These are phyloP conservation scores for Sparidentex hasta DNA, from an alignment of 2,797 vertebrate genomes.

Conservation along the genomic window DNA sequence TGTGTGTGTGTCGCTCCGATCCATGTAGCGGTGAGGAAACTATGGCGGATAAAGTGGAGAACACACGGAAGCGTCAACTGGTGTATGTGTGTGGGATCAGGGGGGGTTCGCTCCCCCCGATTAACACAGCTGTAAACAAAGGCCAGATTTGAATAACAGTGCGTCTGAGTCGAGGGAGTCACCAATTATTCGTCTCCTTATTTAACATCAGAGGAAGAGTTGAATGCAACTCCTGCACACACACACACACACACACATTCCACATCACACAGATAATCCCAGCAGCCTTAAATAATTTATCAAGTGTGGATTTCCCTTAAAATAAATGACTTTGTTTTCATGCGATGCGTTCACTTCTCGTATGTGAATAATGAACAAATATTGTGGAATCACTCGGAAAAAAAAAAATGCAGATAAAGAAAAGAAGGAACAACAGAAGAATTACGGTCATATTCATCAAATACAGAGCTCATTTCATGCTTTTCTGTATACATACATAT, in stretches of 20 bases:
- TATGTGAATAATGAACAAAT: slow-evolving; percentile 58
- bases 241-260: slow-evolving; percentile 4
- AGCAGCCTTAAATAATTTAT: slow-evolving; percentile 84
- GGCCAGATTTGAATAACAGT: slow-evolving; percentile 73
- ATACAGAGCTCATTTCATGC: slow-evolving; percentile 12
- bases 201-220: slow-evolving; percentile 76
- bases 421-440: slow-evolving; percentile 32
- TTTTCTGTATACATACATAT: background rate
- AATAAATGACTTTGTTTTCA: slow-evolving; percentile 75
- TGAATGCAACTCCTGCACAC: slow-evolving; percentile 63
- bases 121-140: slow-evolving; percentile 79
- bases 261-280: slow-evolving; percentile 69
- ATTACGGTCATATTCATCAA: slow-evolving; percentile 31
- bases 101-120: slow-evolving; percentile 36
- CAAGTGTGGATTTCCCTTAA: slow-evolving; percentile 75
- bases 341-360: slow-evolving; percentile 42
- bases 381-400: slow-evolving; percentile 3
- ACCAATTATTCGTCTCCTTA: slow-evolving; percentile 76
- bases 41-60: background rate
- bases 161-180: slow-evolving; percentile 55
- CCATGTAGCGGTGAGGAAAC: background rate
- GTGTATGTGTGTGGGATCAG: background rate
- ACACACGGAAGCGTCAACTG: slow-evolving; percentile 5
- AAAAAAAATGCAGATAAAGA: background rate
- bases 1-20: background rate